Evolutionary conservation across 2,888 invertebrate species (phyloP), one percentile per base, ranked within the genome.

Genomic region (Vesta saturnalis): DNA sequence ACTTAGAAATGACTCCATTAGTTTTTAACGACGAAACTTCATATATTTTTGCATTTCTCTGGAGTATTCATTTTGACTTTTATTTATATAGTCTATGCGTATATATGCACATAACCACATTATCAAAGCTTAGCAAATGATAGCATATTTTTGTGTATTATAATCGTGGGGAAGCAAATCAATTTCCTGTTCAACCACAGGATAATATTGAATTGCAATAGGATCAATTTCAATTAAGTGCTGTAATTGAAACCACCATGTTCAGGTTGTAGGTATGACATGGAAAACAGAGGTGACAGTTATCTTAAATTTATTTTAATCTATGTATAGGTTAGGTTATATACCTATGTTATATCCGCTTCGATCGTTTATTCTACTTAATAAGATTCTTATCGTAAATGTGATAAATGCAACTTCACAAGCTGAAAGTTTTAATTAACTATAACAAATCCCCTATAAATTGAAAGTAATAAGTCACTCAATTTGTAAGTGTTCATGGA

Each of bases 221-320:
- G 63, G 30, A 68, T 64, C 64, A 64, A 68, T 68, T 68, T 68
- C 63, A 68, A 68, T 68, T 64, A 68, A 68, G 60, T 64, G 15
- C 60, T 22, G 49, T 68, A 64, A 68, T 68, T 68, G 68, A 68
- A 68, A 68, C 47, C 6, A 60, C 15, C 59, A 46, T 46, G 30
- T 46, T 54, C 54, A 56, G 43, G 54, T 46, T 43, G 19, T 16
- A 52, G 23, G 46, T 19, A 58, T 58, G 35, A 56, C 35, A 23
- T 56, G 35, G 18, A 56, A 35, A 35, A 15, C 2, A 15, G 3
- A 8, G 35, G 14, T 10, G 56, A 23, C 5, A 14, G 4, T 23
- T 35, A 56, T 23, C 30, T 35, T 22, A 16, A 22, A 4, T 39
- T 39, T 39, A 39, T 39, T 39, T 39, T 39, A n/a, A n/a, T 39